Evolutionary conservation across 2,888 invertebrate genomes (phyloP), one percentile per base, ranked within the genome.

Genomic region (Sinodicranocentrus sp.): DNA sequence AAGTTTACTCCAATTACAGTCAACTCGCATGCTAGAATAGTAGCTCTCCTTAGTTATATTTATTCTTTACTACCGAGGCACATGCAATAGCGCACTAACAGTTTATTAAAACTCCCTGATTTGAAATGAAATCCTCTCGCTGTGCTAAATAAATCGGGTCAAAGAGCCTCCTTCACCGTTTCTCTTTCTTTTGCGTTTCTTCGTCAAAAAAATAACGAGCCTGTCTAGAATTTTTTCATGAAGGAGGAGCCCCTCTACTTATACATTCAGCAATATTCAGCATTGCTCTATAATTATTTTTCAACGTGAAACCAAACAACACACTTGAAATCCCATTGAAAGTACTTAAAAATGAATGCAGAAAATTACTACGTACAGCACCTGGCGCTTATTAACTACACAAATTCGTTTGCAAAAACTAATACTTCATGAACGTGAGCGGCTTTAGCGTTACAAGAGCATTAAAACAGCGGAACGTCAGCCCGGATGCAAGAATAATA

Each of bases 271-370:
- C 39, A 39, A 13, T 13, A 13, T 48, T 48, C 33, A 3, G 5
- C 33, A 10, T 33, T 33, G 33, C 33, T 28, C 61, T 61, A 61
- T 61, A 61, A 61, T 61, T 61, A 61, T 61, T 61, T 61, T 61
- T 26, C 61, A 61, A 61, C 61, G 26, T 6, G 61, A 61, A 61
- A 61, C 61, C 28, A 61, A 28, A 26, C 23, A 17, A 54, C 8
- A 1, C 21, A 21, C 2, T 23, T 23, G 54, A 54, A 54, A 54
- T 54, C 54, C 54, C 54, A 21, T 21, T 23, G 54, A 21, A 23
- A 61, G 61, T 61, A 21, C 6, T 61, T 23, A 52, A 15, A 48
- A 3, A 48, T 48, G 6, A 10, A 33, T 10, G 33, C 33, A 33
- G 33, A 33, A 23, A 8, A 57, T 5, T 13, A 25, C 23, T 5